Evolutionary conservation across 2,888 invertebrate genomes (phyloP).

Genomic region (Polietes domitor): DNA sequence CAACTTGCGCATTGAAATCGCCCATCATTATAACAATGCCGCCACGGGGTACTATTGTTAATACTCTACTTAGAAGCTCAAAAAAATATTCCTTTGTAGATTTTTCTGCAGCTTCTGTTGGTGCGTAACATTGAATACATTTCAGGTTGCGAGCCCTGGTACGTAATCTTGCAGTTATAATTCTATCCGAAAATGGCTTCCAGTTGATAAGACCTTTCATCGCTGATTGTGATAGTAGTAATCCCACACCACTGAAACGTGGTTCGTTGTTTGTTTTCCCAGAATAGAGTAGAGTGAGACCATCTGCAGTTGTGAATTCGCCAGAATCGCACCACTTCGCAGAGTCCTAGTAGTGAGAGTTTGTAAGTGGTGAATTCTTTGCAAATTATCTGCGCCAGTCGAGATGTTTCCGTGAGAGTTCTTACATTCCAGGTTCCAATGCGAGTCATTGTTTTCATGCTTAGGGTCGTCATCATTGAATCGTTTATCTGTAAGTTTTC

Average conservation of each 20-base stretch:
- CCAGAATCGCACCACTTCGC: background rate
- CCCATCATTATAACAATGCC: too few relatives aligned
- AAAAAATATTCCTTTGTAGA: too few relatives aligned
- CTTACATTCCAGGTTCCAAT: background rate
- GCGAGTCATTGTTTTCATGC: background rate
- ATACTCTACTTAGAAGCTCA: too few relatives aligned
- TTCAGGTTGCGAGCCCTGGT: background rate
- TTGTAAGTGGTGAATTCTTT: background rate
- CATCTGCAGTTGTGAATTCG: background rate
- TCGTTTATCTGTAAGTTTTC: background rate
- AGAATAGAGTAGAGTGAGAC: background rate
- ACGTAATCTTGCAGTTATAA: background rate
- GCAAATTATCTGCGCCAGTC: background rate
- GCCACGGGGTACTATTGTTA: too few relatives aligned
- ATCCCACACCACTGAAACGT: background rate
- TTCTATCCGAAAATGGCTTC: background rate
- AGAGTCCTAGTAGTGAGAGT: background rate
- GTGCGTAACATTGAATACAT: background rate
- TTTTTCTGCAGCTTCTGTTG: background rate
- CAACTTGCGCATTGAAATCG: too few relatives aligned
- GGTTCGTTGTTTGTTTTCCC: background rate
- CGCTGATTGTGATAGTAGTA: background rate
- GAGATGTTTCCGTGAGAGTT: background rate
- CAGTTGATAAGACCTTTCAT: background rate
- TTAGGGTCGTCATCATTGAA: background rate